Percentiles rank a stretch among this genome's conserved stretches.
phyloP scores from a whole-genome alignment of 2,888 invertebrate species.

The Athalia circularis region DNA sequence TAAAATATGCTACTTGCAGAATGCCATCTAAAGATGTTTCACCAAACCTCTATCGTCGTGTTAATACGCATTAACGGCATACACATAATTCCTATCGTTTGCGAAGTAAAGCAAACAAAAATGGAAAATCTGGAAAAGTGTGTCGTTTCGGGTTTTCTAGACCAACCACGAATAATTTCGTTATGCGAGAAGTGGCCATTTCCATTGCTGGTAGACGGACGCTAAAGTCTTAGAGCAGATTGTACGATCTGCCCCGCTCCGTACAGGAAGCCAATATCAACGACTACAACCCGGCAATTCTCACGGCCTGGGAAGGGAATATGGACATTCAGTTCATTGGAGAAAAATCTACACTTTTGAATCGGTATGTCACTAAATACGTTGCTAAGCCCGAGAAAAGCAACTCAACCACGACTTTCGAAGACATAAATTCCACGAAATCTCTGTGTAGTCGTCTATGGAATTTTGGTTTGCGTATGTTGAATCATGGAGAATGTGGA shows the following conservation, averaged over 20 bases:
- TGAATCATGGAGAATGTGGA: slow-evolving; percentile 57
- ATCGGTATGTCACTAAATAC: slow-evolving; percentile 62
- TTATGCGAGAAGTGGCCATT: no score
- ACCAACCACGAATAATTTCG: slow-evolving; percentile 53
- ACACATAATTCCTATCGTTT: slow-evolving; percentile 62
- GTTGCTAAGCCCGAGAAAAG: slow-evolving; percentile 62
- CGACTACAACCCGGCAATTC: slow-evolving; percentile 61
- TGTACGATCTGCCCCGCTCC: slow-evolving; percentile 60
- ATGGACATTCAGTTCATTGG: slow-evolving; percentile 63
- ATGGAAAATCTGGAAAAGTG: slow-evolving; percentile 50
- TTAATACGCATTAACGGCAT: slow-evolving; percentile 59
- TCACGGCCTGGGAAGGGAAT: slow-evolving; percentile 63
- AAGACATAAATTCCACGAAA: slow-evolving; percentile 61
- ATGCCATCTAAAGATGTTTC: slow-evolving; percentile 56
- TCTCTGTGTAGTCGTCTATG: slow-evolving; percentile 58
- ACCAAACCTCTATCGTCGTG: slow-evolving; percentile 56
- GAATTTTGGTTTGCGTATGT: slow-evolving; percentile 58
- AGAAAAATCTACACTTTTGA: slow-evolving; percentile 60
- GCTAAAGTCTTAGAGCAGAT: slow-evolving; percentile 54
- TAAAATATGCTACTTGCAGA: slow-evolving; percentile 56
- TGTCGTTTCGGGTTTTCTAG: slow-evolving; percentile 62
- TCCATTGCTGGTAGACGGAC: slow-evolving; percentile 58
- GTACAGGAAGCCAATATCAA: slow-evolving; percentile 54
- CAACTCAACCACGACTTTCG: slow-evolving; percentile 54
- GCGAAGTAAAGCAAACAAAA: slow-evolving; percentile 58